Evolutionary conservation across 1,140 invertebrate genomes (phyloP).

Genomic region (Anastatus disparis): DNA sequence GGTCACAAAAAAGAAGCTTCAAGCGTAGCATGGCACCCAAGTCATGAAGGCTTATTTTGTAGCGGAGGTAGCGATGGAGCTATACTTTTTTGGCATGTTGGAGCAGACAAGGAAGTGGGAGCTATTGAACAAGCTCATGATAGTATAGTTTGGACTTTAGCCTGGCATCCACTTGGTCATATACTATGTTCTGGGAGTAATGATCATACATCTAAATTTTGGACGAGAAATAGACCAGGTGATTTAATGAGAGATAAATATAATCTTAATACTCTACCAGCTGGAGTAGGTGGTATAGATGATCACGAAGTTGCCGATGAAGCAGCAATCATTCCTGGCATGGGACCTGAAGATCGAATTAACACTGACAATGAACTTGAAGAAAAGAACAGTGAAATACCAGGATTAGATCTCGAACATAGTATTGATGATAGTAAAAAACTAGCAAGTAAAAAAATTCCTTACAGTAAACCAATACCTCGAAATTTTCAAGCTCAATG

Average conservation of each 20-base stretch:
- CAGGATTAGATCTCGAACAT: slow-evolving; percentile 86
- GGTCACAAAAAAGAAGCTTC: slow-evolving; percentile 99
- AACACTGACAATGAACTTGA: slow-evolving; percentile 69
- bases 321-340: slow-evolving; percentile 86
- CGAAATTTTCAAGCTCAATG: slow-evolving; percentile 95
- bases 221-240: slow-evolving; percentile 98
- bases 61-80: slow-evolving; percentile 98
- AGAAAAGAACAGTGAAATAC: slow-evolving; percentile 71
- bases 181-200: slow-evolving; percentile 98
- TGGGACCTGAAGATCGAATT: slow-evolving; percentile 93
- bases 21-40: slow-evolving; percentile 97
- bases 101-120: slow-evolving; percentile 97
- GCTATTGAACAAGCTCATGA: slow-evolving; percentile 98
- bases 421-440: slow-evolving; percentile 77
- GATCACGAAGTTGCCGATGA: slow-evolving; percentile 81
- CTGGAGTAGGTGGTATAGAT: slow-evolving; percentile 76
- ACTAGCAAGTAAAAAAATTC: slow-evolving; percentile 79
- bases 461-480: slow-evolving; percentile 95
- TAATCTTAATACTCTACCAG: slow-evolving; percentile 92
- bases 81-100: slow-evolving; percentile 98
- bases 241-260: slow-evolving; percentile 98
- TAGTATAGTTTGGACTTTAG: slow-evolving; percentile 98
- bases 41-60: slow-evolving; percentile 95
- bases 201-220: slow-evolving; percentile 98
- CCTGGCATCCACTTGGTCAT: slow-evolving; percentile 99